These are phyloP conservation scores for Anhinga anhinga DNA, from an alignment of 2,113 vertebrate species.

Conservation along the genomic window DNA sequence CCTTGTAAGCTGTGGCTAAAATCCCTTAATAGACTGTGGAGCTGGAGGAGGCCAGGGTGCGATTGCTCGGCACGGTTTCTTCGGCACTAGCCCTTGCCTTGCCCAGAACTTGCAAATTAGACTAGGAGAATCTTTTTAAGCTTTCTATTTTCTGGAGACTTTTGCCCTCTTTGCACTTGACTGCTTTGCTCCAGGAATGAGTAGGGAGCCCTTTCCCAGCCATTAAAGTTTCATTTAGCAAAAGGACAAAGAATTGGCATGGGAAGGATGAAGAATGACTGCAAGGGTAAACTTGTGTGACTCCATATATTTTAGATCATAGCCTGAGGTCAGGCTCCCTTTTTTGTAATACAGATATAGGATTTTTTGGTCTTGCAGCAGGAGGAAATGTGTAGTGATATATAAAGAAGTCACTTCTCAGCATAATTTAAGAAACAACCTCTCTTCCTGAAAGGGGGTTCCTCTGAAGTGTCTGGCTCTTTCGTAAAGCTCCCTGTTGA, in stretches of 20 bases:
- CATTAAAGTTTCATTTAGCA: constrained; percentile 46
- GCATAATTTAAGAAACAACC: constrained; percentile 52
- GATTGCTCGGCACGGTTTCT: background rate
- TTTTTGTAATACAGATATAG: constrained; percentile 4
- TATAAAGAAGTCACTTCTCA: constrained; percentile 33
- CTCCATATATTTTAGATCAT: constrained; percentile 36
- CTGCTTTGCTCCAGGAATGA: constrained; percentile 39
- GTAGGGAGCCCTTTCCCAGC: constrained; percentile 45
- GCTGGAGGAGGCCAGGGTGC: background rate
- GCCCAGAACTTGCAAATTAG: constrained; percentile 41
- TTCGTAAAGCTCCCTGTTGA: background rate
- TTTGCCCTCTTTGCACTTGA: constrained; percentile 33
- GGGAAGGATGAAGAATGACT: constrained; percentile 35
- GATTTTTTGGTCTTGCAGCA: constrained; percentile 25
- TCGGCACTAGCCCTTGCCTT: background rate
- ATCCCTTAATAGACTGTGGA: background rate
- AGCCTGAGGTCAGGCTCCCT: constrained; percentile 44
- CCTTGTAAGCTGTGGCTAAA: constrained; percentile 39
- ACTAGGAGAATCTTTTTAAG: constrained; percentile 10
- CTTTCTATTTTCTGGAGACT: background rate
- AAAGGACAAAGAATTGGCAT: constrained; percentile 13
- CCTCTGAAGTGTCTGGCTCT: background rate
- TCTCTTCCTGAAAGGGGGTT: background rate
- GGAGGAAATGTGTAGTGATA: constrained; percentile 25
- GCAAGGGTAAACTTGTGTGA: constrained; percentile 16